phyloP scores from a whole-genome alignment of 2,888 invertebrate genomes.

The Vannuccia rotundouncinata region DNA sequence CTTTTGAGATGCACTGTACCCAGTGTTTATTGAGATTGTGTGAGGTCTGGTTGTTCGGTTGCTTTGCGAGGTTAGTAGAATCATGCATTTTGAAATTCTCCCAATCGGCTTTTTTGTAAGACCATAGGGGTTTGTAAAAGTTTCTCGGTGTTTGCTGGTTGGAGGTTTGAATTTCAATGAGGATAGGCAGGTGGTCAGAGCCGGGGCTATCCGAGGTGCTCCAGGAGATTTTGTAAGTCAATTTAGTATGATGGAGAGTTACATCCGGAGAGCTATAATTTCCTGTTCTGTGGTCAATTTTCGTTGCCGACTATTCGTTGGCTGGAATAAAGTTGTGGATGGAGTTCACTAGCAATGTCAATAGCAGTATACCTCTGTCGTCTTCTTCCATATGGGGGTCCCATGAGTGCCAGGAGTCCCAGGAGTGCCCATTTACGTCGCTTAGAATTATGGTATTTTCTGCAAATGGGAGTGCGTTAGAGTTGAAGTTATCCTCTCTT shows the following conservation, averaged over 20 bases:
- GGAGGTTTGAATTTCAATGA: conserved; percentile 10
- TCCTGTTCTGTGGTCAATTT: neutral
- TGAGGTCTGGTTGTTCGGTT: neutral
- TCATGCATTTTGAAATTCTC: neutral
- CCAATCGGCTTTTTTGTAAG: conserved; percentile 21
- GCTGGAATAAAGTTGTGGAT: neutral
- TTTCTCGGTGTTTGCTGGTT: neutral
- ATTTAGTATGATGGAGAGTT: neutral
- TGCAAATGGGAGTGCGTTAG: neutral
- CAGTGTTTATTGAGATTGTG: conserved; percentile 21
- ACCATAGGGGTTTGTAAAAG: neutral
- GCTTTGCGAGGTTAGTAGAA: neutral
- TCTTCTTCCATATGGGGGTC: conserved; percentile 10
- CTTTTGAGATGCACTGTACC: neutral
- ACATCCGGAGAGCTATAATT: neutral
- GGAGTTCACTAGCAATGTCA: neutral
- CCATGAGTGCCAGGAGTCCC: too few species aligned
- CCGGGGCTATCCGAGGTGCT: neutral
- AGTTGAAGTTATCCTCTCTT: neutral
- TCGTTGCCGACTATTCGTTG: neutral
- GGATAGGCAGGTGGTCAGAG: conserved; percentile 17
- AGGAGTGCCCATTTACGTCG: neutral
- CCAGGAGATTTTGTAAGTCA: conserved; percentile 20
- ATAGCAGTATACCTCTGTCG: neutral
- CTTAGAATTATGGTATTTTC: conserved; percentile 6